Base-by-base conservation (phyloP, 2,888 invertebrate genomes). In the Caenorhabditis imperialis region DNA sequence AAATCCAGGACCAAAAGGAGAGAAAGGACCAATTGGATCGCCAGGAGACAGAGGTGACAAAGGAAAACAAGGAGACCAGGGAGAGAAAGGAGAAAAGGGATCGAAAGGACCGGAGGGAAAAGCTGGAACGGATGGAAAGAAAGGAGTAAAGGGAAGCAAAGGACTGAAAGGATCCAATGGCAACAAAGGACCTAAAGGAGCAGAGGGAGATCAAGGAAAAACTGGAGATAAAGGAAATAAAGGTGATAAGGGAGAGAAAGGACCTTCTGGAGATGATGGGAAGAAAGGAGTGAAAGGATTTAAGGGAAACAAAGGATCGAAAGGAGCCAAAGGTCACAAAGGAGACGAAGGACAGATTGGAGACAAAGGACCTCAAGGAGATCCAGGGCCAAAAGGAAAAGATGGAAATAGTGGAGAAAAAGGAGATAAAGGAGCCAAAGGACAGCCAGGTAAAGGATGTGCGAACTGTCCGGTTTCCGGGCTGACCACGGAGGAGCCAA, bases 291-390 rank as follows among this genome's bases (percentile, higher is more conserved):
- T 5, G 10, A 18, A 18, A 8, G 18, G 10, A 20, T 3, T 12
- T 12, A 20, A 44, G 18, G n/a, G 51, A 35, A 10, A 12, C 10
- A 35, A 51, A 30, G 30, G 37, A 35, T 10, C 10, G 10, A 33
- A 33, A n/a, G 30, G 20, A 33, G 27, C 30, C 8, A 33, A 27
- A 6, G 35, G 35, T 23, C 14, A 10, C 23, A 38, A 33, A 35
- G 55, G 57, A 35, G 33, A 30, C 48, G 50, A 55, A n/a, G 67
- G 58, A 53, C 58, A 37, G 23, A 33, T 27, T 45, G 67, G 67
- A 51, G 45, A 44, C 7, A 42, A 38, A 35, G 67, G 67, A 51
- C 54, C 25, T n/a, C n/a, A 25, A 4, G 63, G 63, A 47, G 37
- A 25, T 38, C 51, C 58, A 53, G 69, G 69, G 37, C 45, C 45